Base-by-base conservation (phyloP, 2,797 vertebrate genomes). In the Sus cebifrons region DNA sequence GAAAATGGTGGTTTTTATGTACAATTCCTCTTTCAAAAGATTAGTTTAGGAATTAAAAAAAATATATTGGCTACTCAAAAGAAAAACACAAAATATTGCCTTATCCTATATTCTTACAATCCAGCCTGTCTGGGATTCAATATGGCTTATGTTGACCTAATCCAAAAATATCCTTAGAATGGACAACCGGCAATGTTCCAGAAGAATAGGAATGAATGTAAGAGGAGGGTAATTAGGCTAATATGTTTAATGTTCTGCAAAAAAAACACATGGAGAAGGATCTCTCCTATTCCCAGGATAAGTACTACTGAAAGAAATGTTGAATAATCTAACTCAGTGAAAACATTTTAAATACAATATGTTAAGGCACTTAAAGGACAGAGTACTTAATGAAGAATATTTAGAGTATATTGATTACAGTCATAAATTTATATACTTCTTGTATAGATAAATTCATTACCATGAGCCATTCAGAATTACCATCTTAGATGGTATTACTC, bases 401-500 rank as follows among this genome's bases (percentile, higher is more conserved):
- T 96, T 95, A 89, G 54, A 60, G 36, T 67, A 78, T 84, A 67
- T 54, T 96, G 74, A 96, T 95, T 94, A 64, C 6, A 91, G 27
- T 4, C 56, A 91, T 78, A 95, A 89, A 92, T 94, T 92, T 62
- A 96, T 84, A 96, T 95, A 54, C 27, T 95, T 97, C 32, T 97
- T 89, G 44, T 92, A 5, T 82, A 94, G 49, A 88, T 95, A 97
- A 96, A 94, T 92, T 96, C 86, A 88, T 97, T 93, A 67, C 86
- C 6, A 29, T 68, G 23, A 71, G 83, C 49, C 81, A 96, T 98
- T 98, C 64, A 96, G 91, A 97, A 94, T 95, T 91, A 94, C 62
- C n/a, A 64, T 96, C 98, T 97, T 95, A 97, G 95, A 97, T 95
- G 71, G 85, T 54, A 95, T 97, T 97, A 95, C 94, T 97, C 85